Conservation (phyloP, 2,797 vertebrate species). For the Anabas testudineus region DNA sequence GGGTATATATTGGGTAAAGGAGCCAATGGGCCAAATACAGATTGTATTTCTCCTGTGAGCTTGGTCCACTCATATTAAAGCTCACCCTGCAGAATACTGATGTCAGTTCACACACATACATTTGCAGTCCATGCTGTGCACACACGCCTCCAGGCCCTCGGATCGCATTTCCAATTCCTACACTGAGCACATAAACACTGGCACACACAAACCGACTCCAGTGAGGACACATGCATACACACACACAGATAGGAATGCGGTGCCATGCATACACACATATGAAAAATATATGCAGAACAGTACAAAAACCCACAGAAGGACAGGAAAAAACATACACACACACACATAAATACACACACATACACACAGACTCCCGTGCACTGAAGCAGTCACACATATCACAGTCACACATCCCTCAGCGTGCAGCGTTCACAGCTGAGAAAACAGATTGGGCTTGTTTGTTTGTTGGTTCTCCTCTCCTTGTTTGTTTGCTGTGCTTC, state of each 20-base stretch:
- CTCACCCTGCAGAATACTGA: constrained; percentile 68
- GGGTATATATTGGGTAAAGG: constrained; percentile 8
- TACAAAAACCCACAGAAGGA: not conserved
- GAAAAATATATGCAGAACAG: not conserved
- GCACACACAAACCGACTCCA: constrained; percentile 28
- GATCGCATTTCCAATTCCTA: constrained; percentile 66
- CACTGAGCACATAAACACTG: constrained; percentile 38
- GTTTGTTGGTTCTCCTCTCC: constrained; percentile 74
- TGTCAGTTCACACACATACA: constrained; percentile 63
- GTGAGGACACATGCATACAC: constrained; percentile 3
- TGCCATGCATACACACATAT: constrained; percentile 10
- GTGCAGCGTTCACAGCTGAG: constrained; percentile 72
- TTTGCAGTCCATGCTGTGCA: constrained; percentile 51
- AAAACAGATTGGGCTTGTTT: constrained; percentile 80
- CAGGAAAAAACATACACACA: constrained; percentile 12
- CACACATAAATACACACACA: constrained; percentile 6
- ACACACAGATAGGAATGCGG: not conserved
- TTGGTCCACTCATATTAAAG: constrained; percentile 47
- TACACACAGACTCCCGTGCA: constrained; percentile 26
- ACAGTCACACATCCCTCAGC: constrained; percentile 49
- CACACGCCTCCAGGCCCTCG: constrained; percentile 48
- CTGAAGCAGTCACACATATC: constrained; percentile 48
- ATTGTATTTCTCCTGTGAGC: constrained; percentile 34
- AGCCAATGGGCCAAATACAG: constrained; percentile 28
- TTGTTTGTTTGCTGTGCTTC: constrained; percentile 77